A percentile compares a stretch with the other conserved stretches of the same genome.
phyloP scores from a whole-genome alignment of 2,888 invertebrate species.

The Apocheima hispidaria region DNA sequence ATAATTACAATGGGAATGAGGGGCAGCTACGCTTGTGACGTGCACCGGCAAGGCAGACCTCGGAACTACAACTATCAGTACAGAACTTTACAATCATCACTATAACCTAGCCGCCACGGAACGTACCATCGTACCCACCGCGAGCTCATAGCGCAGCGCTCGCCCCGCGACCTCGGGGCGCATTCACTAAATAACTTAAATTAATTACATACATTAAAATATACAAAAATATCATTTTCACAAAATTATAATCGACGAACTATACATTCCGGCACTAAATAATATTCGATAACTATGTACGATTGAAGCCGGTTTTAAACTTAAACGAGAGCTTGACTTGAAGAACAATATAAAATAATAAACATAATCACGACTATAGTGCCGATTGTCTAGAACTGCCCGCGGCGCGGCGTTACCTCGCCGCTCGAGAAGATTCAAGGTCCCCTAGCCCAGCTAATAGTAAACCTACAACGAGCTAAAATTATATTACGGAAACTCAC shows the following conservation, averaged over 20 bases:
- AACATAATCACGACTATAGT: constrained; percentile 83
- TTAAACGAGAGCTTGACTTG: constrained; percentile 85
- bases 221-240: constrained; percentile 86
- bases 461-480: constrained; percentile 84
- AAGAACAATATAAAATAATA: constrained; percentile 78
- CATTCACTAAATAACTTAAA: constrained; percentile 81
- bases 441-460: constrained; percentile 86
- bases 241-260: constrained; percentile 83
- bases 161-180: constrained; percentile 65
- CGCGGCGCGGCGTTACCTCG: constrained; percentile 74
- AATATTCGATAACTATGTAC: constrained; percentile 83
- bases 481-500: constrained; percentile 78
- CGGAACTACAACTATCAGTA: constrained; percentile 83
- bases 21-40: constrained; percentile 83
- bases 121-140: constrained; percentile 68
- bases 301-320: constrained; percentile 82
- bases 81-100: constrained; percentile 85
- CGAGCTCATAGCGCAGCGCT: constrained; percentile 46
- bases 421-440: constrained; percentile 82
- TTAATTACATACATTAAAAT: constrained; percentile 84
- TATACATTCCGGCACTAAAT: constrained; percentile 84
- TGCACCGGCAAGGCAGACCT: constrained; percentile 84
- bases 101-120: constrained; percentile 73
- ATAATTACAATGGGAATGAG: constrained; percentile 85
- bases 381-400: constrained; percentile 86